Evolutionary conservation across 2,113 vertebrate genomes (phyloP).

Genomic region (Syngnathus scovelli): DNA sequence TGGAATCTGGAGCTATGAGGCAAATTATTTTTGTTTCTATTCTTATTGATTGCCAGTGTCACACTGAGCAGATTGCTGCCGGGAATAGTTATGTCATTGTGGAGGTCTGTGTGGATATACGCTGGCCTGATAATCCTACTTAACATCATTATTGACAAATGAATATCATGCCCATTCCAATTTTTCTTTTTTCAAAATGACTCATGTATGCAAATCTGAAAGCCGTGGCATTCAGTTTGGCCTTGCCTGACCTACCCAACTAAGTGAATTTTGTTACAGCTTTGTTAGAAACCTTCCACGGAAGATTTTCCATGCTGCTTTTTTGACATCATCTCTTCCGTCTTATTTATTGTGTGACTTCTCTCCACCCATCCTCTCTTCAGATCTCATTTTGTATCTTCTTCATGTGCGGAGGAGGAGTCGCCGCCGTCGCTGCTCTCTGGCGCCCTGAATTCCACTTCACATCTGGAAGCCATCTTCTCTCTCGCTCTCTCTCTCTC

Average conservation of each 20-base stretch:
- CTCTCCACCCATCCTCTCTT: constrained; percentile 31
- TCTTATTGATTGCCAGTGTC: background rate
- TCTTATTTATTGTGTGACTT: constrained; percentile 41
- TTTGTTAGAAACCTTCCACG: no score
- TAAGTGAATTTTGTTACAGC: background rate
- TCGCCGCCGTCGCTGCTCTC: constrained; percentile 27
- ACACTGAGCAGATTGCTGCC: background rate
- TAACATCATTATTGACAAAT: background rate
- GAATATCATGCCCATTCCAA: background rate
- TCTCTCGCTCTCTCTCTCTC: constrained; percentile 15
- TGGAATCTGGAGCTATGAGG: background rate
- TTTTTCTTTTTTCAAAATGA: background rate
- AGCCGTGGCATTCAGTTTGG: background rate
- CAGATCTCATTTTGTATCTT: constrained; percentile 22
- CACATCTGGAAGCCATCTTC: constrained; percentile 76
- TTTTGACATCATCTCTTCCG: constrained; percentile 26
- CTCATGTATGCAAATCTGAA: background rate
- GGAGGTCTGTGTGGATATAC: background rate
- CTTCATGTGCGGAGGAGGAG: constrained; percentile 5
- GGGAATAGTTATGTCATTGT: background rate
- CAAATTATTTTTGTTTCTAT: background rate
- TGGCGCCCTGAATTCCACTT: constrained; percentile 64
- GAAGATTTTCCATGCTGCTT: background rate
- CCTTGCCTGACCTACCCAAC: background rate
- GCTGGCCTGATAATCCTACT: background rate